Base-by-base conservation (phyloP, 2,113 vertebrate genomes). In the Tragulus kanchil region DNA sequence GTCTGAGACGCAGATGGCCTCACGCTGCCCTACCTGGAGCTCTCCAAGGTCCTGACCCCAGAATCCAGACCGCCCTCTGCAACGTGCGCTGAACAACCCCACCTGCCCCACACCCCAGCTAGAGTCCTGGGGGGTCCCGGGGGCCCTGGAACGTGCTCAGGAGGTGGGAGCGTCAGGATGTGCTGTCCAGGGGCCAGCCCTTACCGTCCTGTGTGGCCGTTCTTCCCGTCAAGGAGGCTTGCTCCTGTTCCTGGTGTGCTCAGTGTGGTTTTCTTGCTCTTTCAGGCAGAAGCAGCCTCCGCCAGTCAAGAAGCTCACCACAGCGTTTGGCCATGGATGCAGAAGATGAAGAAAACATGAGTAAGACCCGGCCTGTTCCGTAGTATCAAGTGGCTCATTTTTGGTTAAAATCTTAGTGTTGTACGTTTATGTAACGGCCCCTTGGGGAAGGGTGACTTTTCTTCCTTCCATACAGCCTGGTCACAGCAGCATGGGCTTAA, bases 281-380 rank as follows among this genome's bases (percentile, higher is more conserved):
- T 98, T 56, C 99, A 99, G 99, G 99, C 98, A 99, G 98, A 97
- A 98, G 69, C 93, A 79, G 92, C 93, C 98, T 98, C 36, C 73
- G 97, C 96, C 99, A 98, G 98, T 98, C 98, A 97, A 99, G 98
- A 96, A 98, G 94, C 97, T 99, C 99, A 97, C 99, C 97, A 94
- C 99, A 99, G 96, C 96, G 96, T 81, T 98, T 98, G 98, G 97
- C 98, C 97, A 99, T 99, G 99, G 99, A 99, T 95, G 96, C 99
- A 97, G 99, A 99, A 13, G 99, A 99, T 97, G 99, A 99, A 98
- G 99, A 99, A 98, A 99, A 99, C 97, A 99, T 99, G 99, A 99
- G 99, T 99, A 99, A 99, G 99, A 99, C 71, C 81, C 85, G 98
- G 89, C 97, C 98, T 97, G 21, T 86, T 54, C 0, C 0, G 23